Base-by-base conservation (phyloP, 2,113 vertebrate genomes). In the Zootoca vivipara region DNA sequence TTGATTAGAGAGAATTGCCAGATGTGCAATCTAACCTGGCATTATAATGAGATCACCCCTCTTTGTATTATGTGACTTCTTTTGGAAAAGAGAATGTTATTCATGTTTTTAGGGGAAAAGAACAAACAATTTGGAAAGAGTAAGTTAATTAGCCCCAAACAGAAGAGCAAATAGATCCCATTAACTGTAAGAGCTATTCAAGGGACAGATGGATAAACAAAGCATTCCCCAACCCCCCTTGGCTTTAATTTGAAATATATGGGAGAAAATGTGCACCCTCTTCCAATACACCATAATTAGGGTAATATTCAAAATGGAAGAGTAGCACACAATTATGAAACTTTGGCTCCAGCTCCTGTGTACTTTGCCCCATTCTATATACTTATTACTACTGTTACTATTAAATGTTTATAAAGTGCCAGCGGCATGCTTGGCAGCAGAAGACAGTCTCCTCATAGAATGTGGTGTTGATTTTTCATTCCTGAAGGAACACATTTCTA, bases 161-260 rank as follows among this genome's bases (percentile, higher is more conserved):
- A 91, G 89, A 93, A 93, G 69, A 84, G 42, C 88, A 95, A 94
- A 92, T 90, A 58, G 30, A 86, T 82, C 40, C 83, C 91, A 92
- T 89, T 93, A 94, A 82, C 87, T 80, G n/a, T 74, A 89, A 81
- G 90, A 86, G 5, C 40, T 83, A 89, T 92, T 93, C 87, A 92
- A 65, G 78, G 91, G 73, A 86, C 86, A 93, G 87, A 91, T 94
- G 92, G 91, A 89, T 92, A 93, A 94, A 92, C 82, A 95, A 91
- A 92, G 67, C 86, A 91, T 89, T 38, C 42, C 5, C 84, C 87
- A 67, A 67, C 78, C 77, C 86, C 78, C 77, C 88, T 90, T 93
- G 92, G 81, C 87, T 92, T 92, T 86, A 82, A 8, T 69, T 85
- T 93, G 73, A 75, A 85, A 72, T 93, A 89, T 90, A 87, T 90